Conservation (phyloP, 2,888 invertebrate species). For the Harpagoxenus sublaevis region DNA sequence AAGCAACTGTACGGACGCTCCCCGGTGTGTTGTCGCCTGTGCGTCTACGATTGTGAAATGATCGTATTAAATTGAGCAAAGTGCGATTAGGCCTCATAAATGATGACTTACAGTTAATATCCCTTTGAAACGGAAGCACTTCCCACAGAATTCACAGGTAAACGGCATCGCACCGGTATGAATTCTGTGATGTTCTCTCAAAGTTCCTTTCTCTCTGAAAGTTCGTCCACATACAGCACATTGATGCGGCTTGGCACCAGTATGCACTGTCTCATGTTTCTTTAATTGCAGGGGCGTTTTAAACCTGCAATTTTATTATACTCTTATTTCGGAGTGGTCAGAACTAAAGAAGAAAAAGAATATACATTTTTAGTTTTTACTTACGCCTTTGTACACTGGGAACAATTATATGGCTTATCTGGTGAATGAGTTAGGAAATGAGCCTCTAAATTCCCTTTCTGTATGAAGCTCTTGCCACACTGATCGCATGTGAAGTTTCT, state of each 20-base stretch:
- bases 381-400: conserved; percentile 87
- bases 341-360: background rate
- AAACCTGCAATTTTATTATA: conserved; percentile 82
- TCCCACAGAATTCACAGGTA: conserved; percentile 92
- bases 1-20: conserved; percentile 92
- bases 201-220: conserved; percentile 90
- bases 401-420: conserved; percentile 87
- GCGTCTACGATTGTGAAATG: conserved; percentile 86
- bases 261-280: conserved; percentile 89
- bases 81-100: background rate
- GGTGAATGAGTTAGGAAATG: conserved; percentile 88
- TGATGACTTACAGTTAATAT: conserved; percentile 88
- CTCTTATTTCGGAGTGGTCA: background rate
- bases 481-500: conserved; percentile 88
- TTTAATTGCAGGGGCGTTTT: conserved; percentile 88
- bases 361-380: conserved; percentile 56
- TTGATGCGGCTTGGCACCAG: conserved; percentile 88
- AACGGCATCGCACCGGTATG: conserved; percentile 94
- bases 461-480: conserved; percentile 88
- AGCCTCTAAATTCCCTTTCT: conserved; percentile 88
- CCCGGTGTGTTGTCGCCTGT: conserved; percentile 90
- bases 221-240: conserved; percentile 89
- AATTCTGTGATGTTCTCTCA: conserved; percentile 91
- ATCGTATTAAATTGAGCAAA: conserved; percentile 4
- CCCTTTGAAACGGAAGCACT: conserved; percentile 92